Evolutionary conservation across 2,888 invertebrate species (phyloP).

Genomic region (Amorpha juglandis): DNA sequence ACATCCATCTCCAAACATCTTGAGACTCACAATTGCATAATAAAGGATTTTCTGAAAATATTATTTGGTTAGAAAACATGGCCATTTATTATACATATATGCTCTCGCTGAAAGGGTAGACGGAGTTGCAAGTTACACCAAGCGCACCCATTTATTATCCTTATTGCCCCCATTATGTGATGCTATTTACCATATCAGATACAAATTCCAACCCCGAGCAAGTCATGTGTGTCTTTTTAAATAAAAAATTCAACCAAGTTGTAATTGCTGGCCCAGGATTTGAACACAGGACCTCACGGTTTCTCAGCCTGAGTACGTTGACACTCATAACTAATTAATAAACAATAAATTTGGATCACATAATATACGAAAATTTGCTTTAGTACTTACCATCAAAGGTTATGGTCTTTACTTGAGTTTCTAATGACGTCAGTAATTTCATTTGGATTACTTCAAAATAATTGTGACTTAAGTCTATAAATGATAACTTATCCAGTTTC

Average conservation of each 20-base stretch:
- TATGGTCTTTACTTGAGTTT: slow-evolving; percentile 91
- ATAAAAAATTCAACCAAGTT: too few relatives aligned
- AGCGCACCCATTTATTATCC: too few relatives aligned
- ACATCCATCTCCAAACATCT: slow-evolving; percentile 96
- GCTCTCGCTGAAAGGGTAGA: too few relatives aligned
- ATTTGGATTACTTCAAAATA: slow-evolving; percentile 91
- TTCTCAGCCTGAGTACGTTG: too few relatives aligned
- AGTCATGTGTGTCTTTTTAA: too few relatives aligned
- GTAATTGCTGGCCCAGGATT: too few relatives aligned
- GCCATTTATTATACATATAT: not conserved
- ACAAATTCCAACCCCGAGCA: too few relatives aligned
- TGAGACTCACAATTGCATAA: slow-evolving; percentile 95
- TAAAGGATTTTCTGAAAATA: slow-evolving; percentile 91
- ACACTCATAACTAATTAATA: too few relatives aligned
- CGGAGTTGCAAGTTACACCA: too few relatives aligned
- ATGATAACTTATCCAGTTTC: slow-evolving; percentile 88
- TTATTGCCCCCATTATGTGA: too few relatives aligned
- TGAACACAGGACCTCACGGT: too few relatives aligned
- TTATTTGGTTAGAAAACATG: slow-evolving; percentile 17
- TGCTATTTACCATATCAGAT: too few relatives aligned
- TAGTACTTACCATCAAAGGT: slow-evolving; percentile 89
- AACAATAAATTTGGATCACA: not conserved
- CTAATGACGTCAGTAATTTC: slow-evolving; percentile 90
- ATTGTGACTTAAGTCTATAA: slow-evolving; percentile 92
- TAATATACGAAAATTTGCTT: not conserved